Percentiles rank a stretch among this genome's conserved stretches.
Conservation (phyloP, 2,113 vertebrate genomes). For the Paradisaea rubra region DNA sequence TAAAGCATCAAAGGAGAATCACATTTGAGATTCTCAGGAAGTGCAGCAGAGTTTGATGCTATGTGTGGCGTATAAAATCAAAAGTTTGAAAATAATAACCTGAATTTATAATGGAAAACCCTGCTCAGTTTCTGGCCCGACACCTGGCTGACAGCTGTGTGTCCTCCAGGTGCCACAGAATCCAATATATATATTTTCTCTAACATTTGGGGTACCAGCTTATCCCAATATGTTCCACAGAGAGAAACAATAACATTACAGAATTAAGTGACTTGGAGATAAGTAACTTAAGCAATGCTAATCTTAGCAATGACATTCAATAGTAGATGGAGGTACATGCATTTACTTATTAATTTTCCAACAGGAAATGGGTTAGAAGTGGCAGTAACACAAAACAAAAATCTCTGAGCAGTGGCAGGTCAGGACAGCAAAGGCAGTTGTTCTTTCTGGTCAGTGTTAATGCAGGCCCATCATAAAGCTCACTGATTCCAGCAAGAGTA, state of each 20-base stretch:
- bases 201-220: background rate
- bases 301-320: slow-evolving; percentile 13
- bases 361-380: background rate
- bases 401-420: background rate
- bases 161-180: background rate
- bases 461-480: background rate
- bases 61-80: background rate
- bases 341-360: background rate
- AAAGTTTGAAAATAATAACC: background rate
- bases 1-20: background rate
- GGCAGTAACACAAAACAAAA: background rate
- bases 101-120: background rate
- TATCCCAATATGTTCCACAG: slow-evolving; percentile 3
- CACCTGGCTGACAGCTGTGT: background rate
- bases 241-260: slow-evolving; percentile 42
- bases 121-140: background rate
- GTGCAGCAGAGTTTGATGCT: background rate
- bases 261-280: background rate
- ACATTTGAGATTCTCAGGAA: background rate
- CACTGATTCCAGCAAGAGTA: background rate
- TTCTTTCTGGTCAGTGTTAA: background rate
- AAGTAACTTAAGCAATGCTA: background rate
- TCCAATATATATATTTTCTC: slow-evolving; percentile 10
- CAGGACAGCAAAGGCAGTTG: background rate
- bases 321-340: background rate